Evolutionary conservation across 2,113 vertebrate species (phyloP), one percentile per base, ranked within the genome.

Genomic region (Xerus inauris): DNA sequence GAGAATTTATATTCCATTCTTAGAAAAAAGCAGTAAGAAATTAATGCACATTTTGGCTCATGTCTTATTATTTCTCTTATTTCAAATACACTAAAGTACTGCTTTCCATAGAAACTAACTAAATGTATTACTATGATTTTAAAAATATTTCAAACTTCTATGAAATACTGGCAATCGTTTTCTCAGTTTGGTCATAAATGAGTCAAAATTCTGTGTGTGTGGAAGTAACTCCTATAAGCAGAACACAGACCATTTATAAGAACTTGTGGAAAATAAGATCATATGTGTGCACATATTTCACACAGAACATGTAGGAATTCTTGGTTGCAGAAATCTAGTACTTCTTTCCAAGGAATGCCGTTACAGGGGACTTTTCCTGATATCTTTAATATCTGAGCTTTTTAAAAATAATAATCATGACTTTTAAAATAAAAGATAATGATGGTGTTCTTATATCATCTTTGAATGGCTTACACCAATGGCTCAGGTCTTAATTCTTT

Each of bases 1-100:
- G 10, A 47, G 28, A 80, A 75, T 87, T 87, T 75, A 64, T 77
- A 64, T 77, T 83, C 14, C 17, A 82, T 62, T 62, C 62, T 40
- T 32, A 71, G 72, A 35, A 76, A 93, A 91, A 93, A 83, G 13
- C 26, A n/a, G 32, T 69, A 89, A 57, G 67, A 49, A 87, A 90
- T 79, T 28, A 81, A 32, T 30, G 5, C 13, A n/a, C 77, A 7
- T 49, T 59, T 89, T 86, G 35, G 17, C 49, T 87, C 30, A 22
- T 79, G 75, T 73, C 22, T 80, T 69, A 47, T 11, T 65, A 28
- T 38, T 83, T 95, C 32, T 92, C 20, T 64, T 49, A 85, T 67
- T 57, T 38, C 54, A 93, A 93, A 65, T 30, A 64, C 47, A 87
- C 76, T 57, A 64, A 57, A n/a, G 49, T 69, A 82, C 5, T 71